Conservation (phyloP, 2,888 invertebrate genomes). For the Drosophila fungiperda region DNA sequence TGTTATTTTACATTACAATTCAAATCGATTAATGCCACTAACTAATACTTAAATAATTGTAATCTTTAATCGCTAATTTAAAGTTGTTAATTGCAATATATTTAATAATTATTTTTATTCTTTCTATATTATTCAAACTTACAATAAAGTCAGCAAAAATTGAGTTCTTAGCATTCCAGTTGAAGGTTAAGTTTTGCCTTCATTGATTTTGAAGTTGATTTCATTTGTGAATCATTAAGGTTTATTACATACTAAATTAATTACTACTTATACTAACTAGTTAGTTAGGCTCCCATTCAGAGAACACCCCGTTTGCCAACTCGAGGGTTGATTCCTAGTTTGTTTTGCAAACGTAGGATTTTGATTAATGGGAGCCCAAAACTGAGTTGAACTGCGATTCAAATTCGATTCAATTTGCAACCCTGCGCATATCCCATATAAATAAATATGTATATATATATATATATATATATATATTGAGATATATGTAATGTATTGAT, state of each 20-base stretch:
- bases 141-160: neutral
- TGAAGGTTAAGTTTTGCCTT: neutral
- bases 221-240: neutral
- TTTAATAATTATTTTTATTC: neutral
- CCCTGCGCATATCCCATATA: constrained; percentile 12
- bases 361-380: constrained; percentile 42
- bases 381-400: constrained; percentile 24
- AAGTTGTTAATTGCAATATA: too few species aligned
- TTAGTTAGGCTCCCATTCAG: constrained; percentile 5
- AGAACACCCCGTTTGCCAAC: neutral
- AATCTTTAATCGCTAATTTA: too few species aligned
- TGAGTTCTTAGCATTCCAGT: neutral
- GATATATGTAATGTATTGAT: constrained; percentile 33
- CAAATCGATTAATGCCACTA: too few species aligned
- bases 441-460: neutral
- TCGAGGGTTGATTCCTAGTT: constrained; percentile 6
- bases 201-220: neutral
- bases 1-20: too few species aligned
- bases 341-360: constrained; percentile 27
- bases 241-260: constrained; percentile 5
- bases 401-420: constrained; percentile 47
- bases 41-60: too few species aligned
- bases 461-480: neutral
- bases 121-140: neutral
- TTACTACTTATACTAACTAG: constrained; percentile 2